A percentile compares a stretch with the other conserved stretches of the same genome.
Evolutionary conservation across 2,888 invertebrate species (phyloP).

Genomic region (Netelia virgata): DNA sequence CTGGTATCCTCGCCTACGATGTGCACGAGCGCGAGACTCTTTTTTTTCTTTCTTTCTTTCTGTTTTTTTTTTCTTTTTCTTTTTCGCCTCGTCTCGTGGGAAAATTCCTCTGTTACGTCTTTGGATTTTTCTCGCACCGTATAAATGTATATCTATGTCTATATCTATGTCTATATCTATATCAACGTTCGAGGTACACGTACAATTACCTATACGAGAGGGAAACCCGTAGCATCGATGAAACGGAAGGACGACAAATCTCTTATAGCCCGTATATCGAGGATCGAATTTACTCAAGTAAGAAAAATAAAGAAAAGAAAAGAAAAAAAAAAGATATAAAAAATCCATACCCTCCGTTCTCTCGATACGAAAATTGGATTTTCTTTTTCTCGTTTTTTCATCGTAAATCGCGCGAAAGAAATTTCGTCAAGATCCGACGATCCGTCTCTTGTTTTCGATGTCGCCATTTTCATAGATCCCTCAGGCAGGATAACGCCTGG

Average conservation of each 20-base stretch:
- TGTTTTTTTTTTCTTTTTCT: not conserved
- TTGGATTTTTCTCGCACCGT: conserved; percentile 1
- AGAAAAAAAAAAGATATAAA: not conserved
- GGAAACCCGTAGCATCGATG: too few relatives aligned
- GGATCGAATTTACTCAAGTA: conserved; percentile 35
- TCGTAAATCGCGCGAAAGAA: too few relatives aligned
- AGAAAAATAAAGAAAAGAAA: not conserved
- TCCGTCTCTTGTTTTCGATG: too few relatives aligned
- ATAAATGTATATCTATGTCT: not conserved
- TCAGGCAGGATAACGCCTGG: too few relatives aligned
- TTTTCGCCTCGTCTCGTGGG: conserved; percentile 50
- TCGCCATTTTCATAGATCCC: too few relatives aligned
- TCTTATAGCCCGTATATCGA: conserved; percentile 49
- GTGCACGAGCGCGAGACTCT: conserved; percentile 3
- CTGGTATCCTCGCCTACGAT: not conserved
- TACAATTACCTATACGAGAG: too few relatives aligned
- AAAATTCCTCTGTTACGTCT: conserved; percentile 64
- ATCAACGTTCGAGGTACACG: not conserved
- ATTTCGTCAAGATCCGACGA: too few relatives aligned
- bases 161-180: not conserved
- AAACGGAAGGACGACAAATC: not conserved
- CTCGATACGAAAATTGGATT: not conserved
- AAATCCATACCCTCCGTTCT: not conserved
- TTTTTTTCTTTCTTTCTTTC: not conserved
- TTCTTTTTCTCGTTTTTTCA: not conserved